Evolutionary conservation across 2,797 vertebrate genomes (phyloP), one percentile per base, ranked within the genome.

Genomic region (Microchirus variegatus): DNA sequence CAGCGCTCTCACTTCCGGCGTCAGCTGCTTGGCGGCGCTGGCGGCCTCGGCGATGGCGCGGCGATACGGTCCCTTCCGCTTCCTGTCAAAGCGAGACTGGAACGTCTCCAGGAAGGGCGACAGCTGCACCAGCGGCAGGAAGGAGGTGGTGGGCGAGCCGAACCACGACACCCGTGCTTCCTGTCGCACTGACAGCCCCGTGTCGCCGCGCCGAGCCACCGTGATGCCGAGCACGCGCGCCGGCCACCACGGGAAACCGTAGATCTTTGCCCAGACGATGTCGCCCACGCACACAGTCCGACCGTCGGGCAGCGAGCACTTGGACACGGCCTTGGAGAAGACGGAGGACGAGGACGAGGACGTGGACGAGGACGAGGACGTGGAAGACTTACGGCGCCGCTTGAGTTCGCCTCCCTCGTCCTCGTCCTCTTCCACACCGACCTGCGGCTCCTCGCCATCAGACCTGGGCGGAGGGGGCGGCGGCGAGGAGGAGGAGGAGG

Each of bases 251-350:
- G 97, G 97, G 83, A 98, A 99, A 84, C 97, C 97, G 31, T 97
- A 97, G 76, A 99, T 98, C 93, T 99, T 99, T 51, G 97, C 97
- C 97, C 97, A 99, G 41, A 99, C 97, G 78, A 99, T 99, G 94
- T 99, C 97, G 70, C 97, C 97, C 63, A 97, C 95, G 45, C 97
- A 98, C 88, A 98, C 94, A 75, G 94, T 95, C 81, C 96, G 96
- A 85, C 96, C 96, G 88, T 98, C 96, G 17, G 95, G 93, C 53
- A 96, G 94, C 76, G 95, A 82, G 70, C 95, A 96, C 62, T 97
- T 98, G 63, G 96, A 95, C 85, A 99, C 97, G 10, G 95, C 95
- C 94, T 99, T 99, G 81, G 96, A 97, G 94, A 96, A 98, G 74
- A 96, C 92, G 44, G 95, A 92, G 70, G 95, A 92, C 87, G 96